Conservation (phyloP, 2,888 invertebrate species). For the Dendrolimus houi region DNA sequence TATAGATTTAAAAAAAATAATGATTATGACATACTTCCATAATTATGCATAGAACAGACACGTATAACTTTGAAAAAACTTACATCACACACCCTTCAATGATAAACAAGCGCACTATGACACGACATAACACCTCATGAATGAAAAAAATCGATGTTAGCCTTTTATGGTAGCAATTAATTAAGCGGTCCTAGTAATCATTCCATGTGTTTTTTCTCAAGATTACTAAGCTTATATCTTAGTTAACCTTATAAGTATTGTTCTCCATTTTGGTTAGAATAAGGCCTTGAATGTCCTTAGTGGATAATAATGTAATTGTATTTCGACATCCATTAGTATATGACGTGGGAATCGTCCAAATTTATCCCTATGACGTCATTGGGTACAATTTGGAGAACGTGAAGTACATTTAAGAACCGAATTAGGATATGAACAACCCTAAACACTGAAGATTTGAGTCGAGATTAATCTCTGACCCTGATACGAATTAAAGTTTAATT, state of each 20-base stretch:
- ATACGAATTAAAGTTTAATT: constrained; percentile 15
- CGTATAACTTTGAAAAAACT: no score
- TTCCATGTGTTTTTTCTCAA: constrained; percentile 17
- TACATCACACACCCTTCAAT: no score
- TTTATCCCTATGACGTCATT: constrained; percentile 55
- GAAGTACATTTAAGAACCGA: constrained; percentile 23
- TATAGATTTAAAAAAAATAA: no score
- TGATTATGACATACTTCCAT: no score
- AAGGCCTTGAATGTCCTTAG: constrained; percentile 49
- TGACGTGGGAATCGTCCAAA: constrained; percentile 56
- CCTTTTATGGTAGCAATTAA: background rate
- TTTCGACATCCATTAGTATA: constrained; percentile 37
- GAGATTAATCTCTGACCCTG: constrained; percentile 19
- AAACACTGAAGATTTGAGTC: constrained; percentile 18
- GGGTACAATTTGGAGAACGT: constrained; percentile 27
- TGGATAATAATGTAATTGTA: constrained; percentile 47
- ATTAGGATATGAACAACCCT: constrained; percentile 18
- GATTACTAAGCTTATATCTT: constrained; percentile 24
- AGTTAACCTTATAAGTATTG: constrained; percentile 20
- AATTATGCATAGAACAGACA: no score
- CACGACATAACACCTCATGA: no score
- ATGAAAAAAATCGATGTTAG: no score
- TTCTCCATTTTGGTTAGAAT: constrained; percentile 35
- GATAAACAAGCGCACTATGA: no score
- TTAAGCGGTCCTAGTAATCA: background rate